Conservation (phyloP, 2,113 vertebrate genomes). For the Clinocottus analis region DNA sequence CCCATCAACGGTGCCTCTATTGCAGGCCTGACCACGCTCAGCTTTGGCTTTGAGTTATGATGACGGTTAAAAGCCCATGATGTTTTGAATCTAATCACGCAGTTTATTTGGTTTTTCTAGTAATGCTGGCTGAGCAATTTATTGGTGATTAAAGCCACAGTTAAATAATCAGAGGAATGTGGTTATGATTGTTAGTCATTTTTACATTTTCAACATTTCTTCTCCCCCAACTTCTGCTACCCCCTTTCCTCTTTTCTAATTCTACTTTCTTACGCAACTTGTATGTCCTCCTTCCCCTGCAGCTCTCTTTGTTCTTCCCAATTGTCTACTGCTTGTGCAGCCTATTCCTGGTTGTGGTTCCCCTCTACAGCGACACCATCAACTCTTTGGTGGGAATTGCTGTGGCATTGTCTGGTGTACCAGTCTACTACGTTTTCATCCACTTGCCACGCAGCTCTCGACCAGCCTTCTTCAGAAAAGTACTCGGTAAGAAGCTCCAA, state of each 20-base stretch:
- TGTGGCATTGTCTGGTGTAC: slow-evolving; percentile 83
- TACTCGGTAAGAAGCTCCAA: slow-evolving; percentile 64
- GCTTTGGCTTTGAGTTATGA: background rate
- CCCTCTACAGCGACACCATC: slow-evolving; percentile 86
- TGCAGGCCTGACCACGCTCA: background rate
- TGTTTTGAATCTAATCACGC: background rate
- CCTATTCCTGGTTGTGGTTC: slow-evolving; percentile 85
- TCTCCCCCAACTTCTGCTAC: background rate
- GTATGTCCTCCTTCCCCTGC: background rate
- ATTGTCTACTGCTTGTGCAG: slow-evolving; percentile 85
- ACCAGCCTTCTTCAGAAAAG: slow-evolving; percentile 75
- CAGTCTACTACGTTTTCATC: slow-evolving; percentile 84
- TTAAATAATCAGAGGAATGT: slow-evolving; percentile 2
- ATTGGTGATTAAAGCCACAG: background rate
- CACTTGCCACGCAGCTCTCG: slow-evolving; percentile 79
- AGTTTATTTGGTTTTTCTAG: background rate
- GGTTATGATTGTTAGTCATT: slow-evolving; percentile 1
- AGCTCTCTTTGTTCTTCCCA: slow-evolving; percentile 87
- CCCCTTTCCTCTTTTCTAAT: background rate
- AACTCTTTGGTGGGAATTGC: slow-evolving; percentile 86
- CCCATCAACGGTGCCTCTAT: background rate
- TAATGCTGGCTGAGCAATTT: background rate
- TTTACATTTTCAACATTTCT: background rate
- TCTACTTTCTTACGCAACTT: background rate
- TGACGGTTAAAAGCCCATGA: background rate